Evolutionary conservation across 2,797 vertebrate species (phyloP).

Genomic region (Buceros bicornis): DNA sequence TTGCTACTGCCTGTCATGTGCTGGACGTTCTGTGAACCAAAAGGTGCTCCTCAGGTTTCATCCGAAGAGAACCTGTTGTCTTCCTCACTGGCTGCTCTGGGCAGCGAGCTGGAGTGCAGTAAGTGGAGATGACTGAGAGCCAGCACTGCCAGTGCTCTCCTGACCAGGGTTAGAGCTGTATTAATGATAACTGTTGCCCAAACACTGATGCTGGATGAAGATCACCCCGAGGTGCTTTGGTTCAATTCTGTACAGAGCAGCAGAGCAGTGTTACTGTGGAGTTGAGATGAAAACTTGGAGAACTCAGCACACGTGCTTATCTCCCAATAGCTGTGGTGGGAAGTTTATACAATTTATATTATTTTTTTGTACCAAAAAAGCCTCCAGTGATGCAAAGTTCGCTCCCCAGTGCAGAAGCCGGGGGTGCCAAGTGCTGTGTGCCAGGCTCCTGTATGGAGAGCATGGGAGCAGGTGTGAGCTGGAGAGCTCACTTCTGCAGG

Average conservation of each 20-base stretch:
- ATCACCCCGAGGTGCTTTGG: neutral
- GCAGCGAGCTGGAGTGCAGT: fast-evolving
- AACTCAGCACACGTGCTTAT: too few relatives aligned
- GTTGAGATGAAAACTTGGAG: too few relatives aligned
- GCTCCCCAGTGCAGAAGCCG: neutral
- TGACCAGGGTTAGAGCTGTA: too few relatives aligned
- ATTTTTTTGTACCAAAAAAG: too few relatives aligned
- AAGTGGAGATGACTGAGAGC: neutral
- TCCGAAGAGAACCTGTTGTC: fast-evolving
- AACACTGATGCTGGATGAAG: too few relatives aligned
- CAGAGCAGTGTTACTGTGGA: neutral
- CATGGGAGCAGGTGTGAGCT: neutral
- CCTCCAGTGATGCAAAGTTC: neutral
- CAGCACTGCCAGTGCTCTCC: fast-evolving
- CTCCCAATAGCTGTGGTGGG: too few relatives aligned
- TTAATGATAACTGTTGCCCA: neutral
- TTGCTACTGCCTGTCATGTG: fast-evolving
- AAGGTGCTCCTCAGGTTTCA: neutral
- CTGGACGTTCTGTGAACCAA: neutral
- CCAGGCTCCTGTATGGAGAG: neutral
- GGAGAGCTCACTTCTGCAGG: neutral
- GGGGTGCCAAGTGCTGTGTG: neutral
- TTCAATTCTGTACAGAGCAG: neutral
- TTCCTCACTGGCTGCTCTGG: neutral
- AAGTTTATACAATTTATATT: too few relatives aligned